A percentile compares a stretch with the other conserved stretches of the same genome.
These are phyloP conservation scores for Drosophila elegans DNA, from an alignment of 1,140 invertebrate genomes.

Conservation along the genomic window DNA sequence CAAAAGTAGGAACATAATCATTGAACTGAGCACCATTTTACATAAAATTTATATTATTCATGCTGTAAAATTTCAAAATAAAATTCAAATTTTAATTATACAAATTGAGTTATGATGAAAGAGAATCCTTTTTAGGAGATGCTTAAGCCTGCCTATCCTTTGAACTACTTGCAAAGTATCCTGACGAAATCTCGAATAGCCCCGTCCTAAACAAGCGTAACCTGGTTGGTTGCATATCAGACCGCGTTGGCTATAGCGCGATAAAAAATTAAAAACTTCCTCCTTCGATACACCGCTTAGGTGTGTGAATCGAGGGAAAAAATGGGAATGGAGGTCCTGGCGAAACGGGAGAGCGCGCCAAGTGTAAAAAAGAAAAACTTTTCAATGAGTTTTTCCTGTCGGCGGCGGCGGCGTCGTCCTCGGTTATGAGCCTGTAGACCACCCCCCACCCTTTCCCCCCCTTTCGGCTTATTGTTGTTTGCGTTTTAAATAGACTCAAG, in stretches of 20 bases:
- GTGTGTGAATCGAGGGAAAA: conserved; percentile 16
- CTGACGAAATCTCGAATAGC: neutral
- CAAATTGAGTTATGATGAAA: too few relatives aligned
- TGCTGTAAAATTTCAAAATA: too few relatives aligned
- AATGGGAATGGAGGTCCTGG: conserved; percentile 6
- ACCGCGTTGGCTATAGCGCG: conserved; percentile 34
- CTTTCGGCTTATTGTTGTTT: conserved; percentile 77
- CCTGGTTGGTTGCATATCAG: conserved; percentile 27
- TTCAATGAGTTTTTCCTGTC: conserved; percentile 84
- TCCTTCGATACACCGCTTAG: conserved; percentile 69
- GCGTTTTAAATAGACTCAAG: conserved; percentile 80
- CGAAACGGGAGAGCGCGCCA: conserved; percentile 65
- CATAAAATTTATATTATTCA: too few relatives aligned
- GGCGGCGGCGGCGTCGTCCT: conserved; percentile 43
- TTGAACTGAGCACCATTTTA: too few relatives aligned
- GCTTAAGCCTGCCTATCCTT: too few relatives aligned
- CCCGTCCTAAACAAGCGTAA: conserved; percentile 7
- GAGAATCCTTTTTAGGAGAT: too few relatives aligned
- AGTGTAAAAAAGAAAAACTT: conserved; percentile 82
- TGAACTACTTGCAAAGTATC: conserved; percentile 1
- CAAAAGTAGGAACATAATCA: too few relatives aligned
- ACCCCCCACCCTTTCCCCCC: conserved; percentile 15
- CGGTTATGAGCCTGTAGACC: conserved; percentile 68
- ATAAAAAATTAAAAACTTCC: conserved; percentile 84
- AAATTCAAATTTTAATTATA: too few relatives aligned